Evolutionary conservation across 1,140 invertebrate species (phyloP).

Genomic region (Drosophila varians): DNA sequence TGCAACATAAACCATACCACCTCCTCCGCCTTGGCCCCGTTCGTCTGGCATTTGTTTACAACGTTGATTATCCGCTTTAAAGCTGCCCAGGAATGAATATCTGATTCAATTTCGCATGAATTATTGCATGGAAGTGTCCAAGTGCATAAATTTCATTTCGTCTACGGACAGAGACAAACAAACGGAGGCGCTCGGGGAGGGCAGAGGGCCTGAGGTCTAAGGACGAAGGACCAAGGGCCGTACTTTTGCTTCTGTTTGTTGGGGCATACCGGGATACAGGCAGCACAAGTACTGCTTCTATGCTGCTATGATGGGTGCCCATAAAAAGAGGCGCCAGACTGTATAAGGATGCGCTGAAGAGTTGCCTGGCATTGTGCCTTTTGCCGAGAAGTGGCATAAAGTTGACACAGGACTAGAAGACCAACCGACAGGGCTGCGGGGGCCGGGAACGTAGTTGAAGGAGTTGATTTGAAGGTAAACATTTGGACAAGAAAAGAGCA

Average conservation of each 20-base stretch:
- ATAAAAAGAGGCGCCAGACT: conserved; percentile 79
- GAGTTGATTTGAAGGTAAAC: conserved; percentile 76
- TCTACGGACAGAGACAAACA: conserved; percentile 44
- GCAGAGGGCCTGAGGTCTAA: conserved; percentile 18
- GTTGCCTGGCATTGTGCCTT: conserved; percentile 63
- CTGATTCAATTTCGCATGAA: conserved; percentile 83
- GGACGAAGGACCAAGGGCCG: conserved; percentile 58
- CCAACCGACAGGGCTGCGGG: neutral
- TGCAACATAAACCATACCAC: conserved; percentile 59
- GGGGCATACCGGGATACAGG: conserved; percentile 58
- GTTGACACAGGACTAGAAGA: conserved; percentile 66
- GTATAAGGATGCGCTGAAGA: conserved; percentile 66
- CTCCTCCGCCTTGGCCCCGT: conserved; percentile 24
- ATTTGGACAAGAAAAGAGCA: conserved; percentile 68
- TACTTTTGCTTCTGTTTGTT: conserved; percentile 66
- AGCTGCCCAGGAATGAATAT: conserved; percentile 79
- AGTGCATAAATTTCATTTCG: conserved; percentile 82
- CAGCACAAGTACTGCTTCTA: conserved; percentile 51
- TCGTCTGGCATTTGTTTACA: conserved; percentile 60
- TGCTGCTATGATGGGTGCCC: conserved; percentile 50
- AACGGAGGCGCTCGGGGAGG: conserved; percentile 10
- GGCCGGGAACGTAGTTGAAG: conserved; percentile 34
- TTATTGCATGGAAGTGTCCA: conserved; percentile 79
- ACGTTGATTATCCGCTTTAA: conserved; percentile 79
- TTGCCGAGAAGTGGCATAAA: conserved; percentile 70